Conservation (phyloP, 2,113 vertebrate genomes). For the Melanotaenia duboulayi region DNA sequence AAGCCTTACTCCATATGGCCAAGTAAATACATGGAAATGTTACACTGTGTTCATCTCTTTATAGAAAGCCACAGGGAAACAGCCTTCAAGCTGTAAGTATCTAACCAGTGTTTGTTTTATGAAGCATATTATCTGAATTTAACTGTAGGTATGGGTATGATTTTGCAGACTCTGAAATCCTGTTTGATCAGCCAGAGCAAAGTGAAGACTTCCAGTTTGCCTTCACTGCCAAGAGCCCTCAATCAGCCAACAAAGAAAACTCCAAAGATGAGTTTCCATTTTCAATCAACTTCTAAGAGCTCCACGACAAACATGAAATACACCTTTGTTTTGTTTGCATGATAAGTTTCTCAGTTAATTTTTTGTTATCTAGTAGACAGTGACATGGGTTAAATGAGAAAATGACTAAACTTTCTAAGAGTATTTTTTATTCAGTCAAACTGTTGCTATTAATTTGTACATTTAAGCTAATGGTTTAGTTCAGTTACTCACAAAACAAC, state of each 20-base stretch:
- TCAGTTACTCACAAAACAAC: background rate
- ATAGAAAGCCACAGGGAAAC: slow-evolving; percentile 73
- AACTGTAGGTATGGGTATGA: slow-evolving; percentile 1
- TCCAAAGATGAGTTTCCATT: slow-evolving; percentile 73
- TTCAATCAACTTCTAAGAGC: slow-evolving; percentile 76
- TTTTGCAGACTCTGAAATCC: slow-evolving; percentile 70
- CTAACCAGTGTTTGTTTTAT: background rate
- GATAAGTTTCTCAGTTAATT: background rate
- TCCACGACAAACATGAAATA: slow-evolving; percentile 4
- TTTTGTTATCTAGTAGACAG: background rate
- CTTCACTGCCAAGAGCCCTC: slow-evolving; percentile 68
- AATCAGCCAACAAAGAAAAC: slow-evolving; percentile 43
- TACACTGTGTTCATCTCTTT: slow-evolving; percentile 16
- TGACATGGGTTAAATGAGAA: background rate
- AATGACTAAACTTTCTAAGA: background rate
- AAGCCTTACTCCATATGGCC: background rate
- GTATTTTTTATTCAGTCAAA: slow-evolving; percentile 2
- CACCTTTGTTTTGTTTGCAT: slow-evolving; percentile 5
- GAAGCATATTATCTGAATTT: background rate
- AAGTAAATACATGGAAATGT: background rate
- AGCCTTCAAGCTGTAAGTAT: slow-evolving; percentile 69
- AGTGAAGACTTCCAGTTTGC: slow-evolving; percentile 77
- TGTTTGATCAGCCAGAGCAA: slow-evolving; percentile 75
- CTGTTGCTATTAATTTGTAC: background rate
- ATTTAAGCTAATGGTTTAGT: background rate